Evolutionary conservation across 2,888 invertebrate species (phyloP).

Genomic region (Vandiemenella viatica): DNA sequence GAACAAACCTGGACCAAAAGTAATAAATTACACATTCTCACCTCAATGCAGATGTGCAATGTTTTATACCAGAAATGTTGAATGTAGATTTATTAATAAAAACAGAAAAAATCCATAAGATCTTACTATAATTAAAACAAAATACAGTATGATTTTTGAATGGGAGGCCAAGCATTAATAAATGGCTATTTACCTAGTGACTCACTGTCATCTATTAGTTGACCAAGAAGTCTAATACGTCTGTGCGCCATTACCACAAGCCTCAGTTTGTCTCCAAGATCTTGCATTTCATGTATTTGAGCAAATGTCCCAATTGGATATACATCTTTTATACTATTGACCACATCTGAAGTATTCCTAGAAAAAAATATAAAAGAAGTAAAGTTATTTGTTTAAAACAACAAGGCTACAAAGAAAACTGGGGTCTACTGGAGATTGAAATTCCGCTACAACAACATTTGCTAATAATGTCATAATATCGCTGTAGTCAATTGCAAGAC

Average conservation of each 20-base stretch:
- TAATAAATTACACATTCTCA: no score
- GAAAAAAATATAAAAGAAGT: no score
- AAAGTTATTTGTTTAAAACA: conserved; percentile 3
- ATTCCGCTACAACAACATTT: not conserved
- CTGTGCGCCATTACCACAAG: conserved; percentile 92
- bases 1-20: no score
- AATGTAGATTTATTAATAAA: not conserved
- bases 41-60: no score
- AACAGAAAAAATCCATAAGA: conserved; percentile 1
- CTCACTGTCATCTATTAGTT: conserved; percentile 60
- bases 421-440: no score
- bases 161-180: no score
- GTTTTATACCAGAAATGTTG: no score
- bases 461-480: not conserved
- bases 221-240: conserved; percentile 64
- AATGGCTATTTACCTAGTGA: no score
- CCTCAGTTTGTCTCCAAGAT: conserved; percentile 74
- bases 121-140: not conserved
- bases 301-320: conserved; percentile 90
- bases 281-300: conserved; percentile 95
- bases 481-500: no score
- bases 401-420: not conserved
- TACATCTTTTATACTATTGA: conserved; percentile 69
- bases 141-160: no score
- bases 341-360: conserved; percentile 73